Conservation (phyloP, 2,113 vertebrate genomes). For the Ophiodon elongatus region DNA sequence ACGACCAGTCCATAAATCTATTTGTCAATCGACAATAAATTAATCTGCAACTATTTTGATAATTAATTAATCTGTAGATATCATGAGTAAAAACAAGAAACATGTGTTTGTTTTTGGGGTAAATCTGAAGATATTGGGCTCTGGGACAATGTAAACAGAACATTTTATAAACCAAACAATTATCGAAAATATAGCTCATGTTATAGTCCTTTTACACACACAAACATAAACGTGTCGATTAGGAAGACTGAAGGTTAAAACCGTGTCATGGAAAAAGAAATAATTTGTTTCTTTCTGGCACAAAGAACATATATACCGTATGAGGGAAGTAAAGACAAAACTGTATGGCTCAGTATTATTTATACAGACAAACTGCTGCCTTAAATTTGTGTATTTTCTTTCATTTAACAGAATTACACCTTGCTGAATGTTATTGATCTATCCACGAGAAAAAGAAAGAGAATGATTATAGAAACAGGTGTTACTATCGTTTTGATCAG, state of each 20-base stretch:
- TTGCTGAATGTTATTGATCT: not conserved
- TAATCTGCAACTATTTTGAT: not conserved
- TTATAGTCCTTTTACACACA: no score
- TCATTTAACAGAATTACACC: conserved; percentile 15
- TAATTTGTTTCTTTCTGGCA: not conserved
- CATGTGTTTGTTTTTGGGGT: not conserved
- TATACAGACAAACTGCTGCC: conserved; percentile 6
- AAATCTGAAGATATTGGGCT: not conserved
- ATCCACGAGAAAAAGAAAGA: not conserved
- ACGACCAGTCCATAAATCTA: not conserved
- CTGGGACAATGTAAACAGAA: not conserved
- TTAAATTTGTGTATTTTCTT: not conserved
- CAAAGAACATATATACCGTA: not conserved
- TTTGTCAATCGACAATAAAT: not conserved
- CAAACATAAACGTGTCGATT: not conserved
- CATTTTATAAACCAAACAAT: not conserved
- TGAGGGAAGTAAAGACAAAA: not conserved
- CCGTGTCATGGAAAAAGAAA: conserved; percentile 1
- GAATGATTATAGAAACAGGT: not conserved
- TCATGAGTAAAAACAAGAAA: not conserved
- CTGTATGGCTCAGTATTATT: not conserved
- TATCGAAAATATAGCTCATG: not conserved
- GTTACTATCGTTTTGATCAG: not conserved
- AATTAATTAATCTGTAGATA: not conserved
- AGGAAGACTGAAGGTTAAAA: not conserved